A percentile compares a stretch with the other conserved stretches of the same genome.
These are phyloP conservation scores for Ptychadena robeensis DNA, from an alignment of 2,797 vertebrate genomes.

Conservation along the genomic window DNA sequence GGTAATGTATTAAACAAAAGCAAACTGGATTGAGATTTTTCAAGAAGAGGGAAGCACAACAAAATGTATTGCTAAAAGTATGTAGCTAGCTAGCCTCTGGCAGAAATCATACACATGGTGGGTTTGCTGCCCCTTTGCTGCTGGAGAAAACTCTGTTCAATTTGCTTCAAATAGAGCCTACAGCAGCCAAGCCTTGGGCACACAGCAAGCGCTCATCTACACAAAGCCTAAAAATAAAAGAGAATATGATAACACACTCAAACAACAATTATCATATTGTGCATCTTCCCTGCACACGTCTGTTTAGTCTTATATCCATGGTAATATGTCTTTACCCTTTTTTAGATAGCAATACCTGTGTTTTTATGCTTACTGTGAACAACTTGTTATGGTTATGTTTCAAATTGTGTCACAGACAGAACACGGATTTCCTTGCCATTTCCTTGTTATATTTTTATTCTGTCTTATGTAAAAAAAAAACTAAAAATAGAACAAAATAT, in stretches of 20 bases:
- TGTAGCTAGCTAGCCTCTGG: too few relatives aligned
- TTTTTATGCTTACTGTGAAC: neutral
- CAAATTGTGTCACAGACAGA: neutral
- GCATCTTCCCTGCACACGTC: neutral
- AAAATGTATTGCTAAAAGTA: neutral
- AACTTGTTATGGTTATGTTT: too few relatives aligned
- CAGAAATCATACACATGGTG: too few relatives aligned
- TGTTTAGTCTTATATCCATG: too few relatives aligned
- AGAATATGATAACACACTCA: neutral
- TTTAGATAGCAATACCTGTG: too few relatives aligned
- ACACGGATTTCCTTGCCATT: too few relatives aligned
- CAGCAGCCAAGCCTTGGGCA: neutral
- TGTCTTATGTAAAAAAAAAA: too few relatives aligned
- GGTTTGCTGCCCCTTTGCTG: neutral
- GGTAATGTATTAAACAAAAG: neutral
- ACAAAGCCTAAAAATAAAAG: neutral
- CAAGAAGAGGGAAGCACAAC: neutral
- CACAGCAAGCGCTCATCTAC: neutral
- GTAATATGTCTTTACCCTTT: too few relatives aligned
- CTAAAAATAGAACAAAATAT: too few relatives aligned
- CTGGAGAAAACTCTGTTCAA: neutral
- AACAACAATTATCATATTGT: neutral
- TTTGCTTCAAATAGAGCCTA: neutral
- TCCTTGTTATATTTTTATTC: neutral
- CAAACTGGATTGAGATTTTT: neutral